phyloP scores from a whole-genome alignment of 2,888 invertebrate genomes.

The Punctoribates punctum region DNA sequence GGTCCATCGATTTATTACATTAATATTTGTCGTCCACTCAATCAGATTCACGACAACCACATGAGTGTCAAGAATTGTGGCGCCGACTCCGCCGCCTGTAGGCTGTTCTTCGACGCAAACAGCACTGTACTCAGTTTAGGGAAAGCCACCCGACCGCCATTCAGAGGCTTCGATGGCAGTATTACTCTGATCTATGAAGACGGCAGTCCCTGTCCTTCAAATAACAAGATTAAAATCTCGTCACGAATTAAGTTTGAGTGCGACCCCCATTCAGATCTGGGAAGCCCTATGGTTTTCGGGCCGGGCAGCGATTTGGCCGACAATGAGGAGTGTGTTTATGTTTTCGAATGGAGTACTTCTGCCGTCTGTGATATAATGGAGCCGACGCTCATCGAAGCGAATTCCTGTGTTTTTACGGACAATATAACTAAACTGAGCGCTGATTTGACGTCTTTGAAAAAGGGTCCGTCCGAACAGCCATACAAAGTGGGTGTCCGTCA shows the following conservation, averaged over 20 bases:
- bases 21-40: slow-evolving; percentile 41
- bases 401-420: slow-evolving; percentile 36
- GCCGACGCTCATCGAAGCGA: not conserved
- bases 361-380: slow-evolving; percentile 23
- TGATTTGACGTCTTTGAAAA: slow-evolving; percentile 51
- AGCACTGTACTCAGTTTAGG: slow-evolving; percentile 29
- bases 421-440: slow-evolving; percentile 42
- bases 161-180: slow-evolving; percentile 31
- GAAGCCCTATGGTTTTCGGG: not conserved
- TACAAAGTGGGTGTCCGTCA: not conserved
- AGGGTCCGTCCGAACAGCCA: slow-evolving; percentile 36
- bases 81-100: slow-evolving; percentile 36
- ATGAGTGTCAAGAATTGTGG: not conserved
- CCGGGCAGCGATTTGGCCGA: slow-evolving; percentile 18
- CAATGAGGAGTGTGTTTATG: slow-evolving; percentile 35
- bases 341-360: slow-evolving; percentile 45
- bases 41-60: slow-evolving; percentile 5
- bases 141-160: slow-evolving; percentile 22
- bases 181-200: slow-evolving; percentile 32
- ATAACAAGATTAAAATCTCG: not conserved
- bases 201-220: slow-evolving; percentile 39
- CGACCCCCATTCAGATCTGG: not conserved
- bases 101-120: not conserved
- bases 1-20: slow-evolving; percentile 32
- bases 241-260: slow-evolving; percentile 38